Evolutionary conservation across 2,113 vertebrate genomes (phyloP), one percentile per base, ranked within the genome.

Genomic region (Rutilus rutilus): DNA sequence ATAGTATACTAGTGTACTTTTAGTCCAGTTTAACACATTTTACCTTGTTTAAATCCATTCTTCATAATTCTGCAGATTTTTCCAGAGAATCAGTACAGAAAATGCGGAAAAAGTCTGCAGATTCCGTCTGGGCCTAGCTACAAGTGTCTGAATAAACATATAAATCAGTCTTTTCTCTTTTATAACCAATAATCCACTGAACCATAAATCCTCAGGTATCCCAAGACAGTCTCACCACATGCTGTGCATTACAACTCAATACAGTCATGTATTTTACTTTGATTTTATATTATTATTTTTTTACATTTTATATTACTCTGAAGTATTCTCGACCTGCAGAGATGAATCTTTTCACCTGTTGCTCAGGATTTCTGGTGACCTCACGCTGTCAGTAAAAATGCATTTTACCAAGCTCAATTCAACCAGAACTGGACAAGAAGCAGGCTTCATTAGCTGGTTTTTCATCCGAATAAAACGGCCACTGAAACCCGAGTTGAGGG

Each of bases 381-480:
- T 65, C 25, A 47, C 14, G 2, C 57, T 62, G 2, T 50, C 8
- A 54, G 25, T 52, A 42, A 54, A 78, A 21, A 33, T 30, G 5
- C 14, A 77, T 54, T 33, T 78, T 9, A 52, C 19, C 25, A 39
- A 4, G 5, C 42, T 36, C 45, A 54, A 14, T 52, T 52, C 30
- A 71, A 83, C 19, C 80, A 82, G 10, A 50, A 69, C 62, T 33
- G 27, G 33, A 65, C 42, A 8, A 59, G 76, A 45, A 39, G n/a
- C n/a, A 74, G 62, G 77, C 45, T 67, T 86, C 78, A 86, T 86
- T 79, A 47, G 57, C 69, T 73, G 64, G 19, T 76, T 78, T 25
- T 57, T 77, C 85, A 67, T 69, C 78, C 59, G 10, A 57, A 83
- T 54, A 69, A 69, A 71, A 36, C 0, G 12, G 45, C 27, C 27